Base-by-base conservation (phyloP, 2,113 vertebrate species). In the Dolichotis patagonum region DNA sequence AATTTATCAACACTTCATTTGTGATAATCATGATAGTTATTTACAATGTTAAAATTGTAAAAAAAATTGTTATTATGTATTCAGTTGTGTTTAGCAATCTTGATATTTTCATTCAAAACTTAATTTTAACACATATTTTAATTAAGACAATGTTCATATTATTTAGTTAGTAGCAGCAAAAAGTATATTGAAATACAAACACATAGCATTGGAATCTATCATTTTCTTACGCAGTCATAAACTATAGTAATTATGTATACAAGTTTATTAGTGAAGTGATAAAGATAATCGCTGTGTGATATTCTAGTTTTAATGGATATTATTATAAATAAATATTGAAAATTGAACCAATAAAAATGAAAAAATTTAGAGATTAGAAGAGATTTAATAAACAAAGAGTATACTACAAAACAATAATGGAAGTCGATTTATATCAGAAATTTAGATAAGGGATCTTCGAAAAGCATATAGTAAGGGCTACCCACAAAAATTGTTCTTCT, bases 11-110 rank as follows among this genome's bases (percentile, higher is more conserved):
- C 19, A 78, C 3, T 22, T 92, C 17, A 87, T 81, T 90, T 92
- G 41, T 89, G 32, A 46, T 35, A 73, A 2, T 52, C 63, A 0
- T 78, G n/a, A 73, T 92, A 90, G 4, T 49, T 41, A 62, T 9
- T 90, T 82, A 75, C 32, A 35, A 86, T 69, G 1, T 65, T 91
- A 85, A 85, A 80, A 92, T n/a, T 71, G 58, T 89, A 49, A 84
- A 75, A 17, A 73, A 88, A 88, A 67, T 85, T 88, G n/a, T 77
- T 85, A 78, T 87, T 77, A 60, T 73, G 5, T 41, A 3, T 35
- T 96, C 4, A 85, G 1, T 4, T 84, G 17, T 69, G 78, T 88
- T 88, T 63, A 67, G 49, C 28, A 91, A 82, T 85, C 8, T 46
- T 85, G 17, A 58, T 38, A 26, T 63, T 14, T 14, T 38, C 49